Base-by-base conservation (phyloP, 1,140 invertebrate genomes). In the Brachionus rotundiformis region DNA sequence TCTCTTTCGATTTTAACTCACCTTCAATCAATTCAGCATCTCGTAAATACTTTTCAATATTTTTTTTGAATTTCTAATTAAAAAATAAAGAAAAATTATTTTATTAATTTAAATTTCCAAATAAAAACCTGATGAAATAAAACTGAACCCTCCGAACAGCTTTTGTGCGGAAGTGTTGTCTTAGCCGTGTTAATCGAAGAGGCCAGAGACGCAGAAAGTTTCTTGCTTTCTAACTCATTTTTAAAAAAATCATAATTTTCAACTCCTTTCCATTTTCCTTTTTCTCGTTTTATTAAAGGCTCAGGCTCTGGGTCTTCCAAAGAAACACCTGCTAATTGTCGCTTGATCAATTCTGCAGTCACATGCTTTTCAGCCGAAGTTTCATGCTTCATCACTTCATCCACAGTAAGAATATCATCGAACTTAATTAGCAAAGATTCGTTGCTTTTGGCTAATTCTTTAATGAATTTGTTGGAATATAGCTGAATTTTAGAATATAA, bases 241-340 rank as follows among this genome's bases (percentile, higher is more conserved):
- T 79, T 63, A 31, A 79, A 79, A 59, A 63, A 63, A 23, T 79
- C 76, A n/a, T 59, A 63, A 59, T 39, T 41, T 59, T 79, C 16
- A 25, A 79, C 33, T 3, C 76, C 76, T 59, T 59, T 79, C 76
- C 76, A 79, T 54, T 63, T 59, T 36, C 76, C 76, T 41, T 79
- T 54, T 54, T 63, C 76, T 23, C 76, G 16, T 36, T 23, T 41
- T 19, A 79, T 79, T 6, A 63, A 13, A n/a, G 47, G 47, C 25
- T 79, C 76, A 36, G 47, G 47, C 59, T 79, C 76, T 36, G 76
- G 47, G 33, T 79, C 76, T 59, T 79, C 76, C 10, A 73, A 23
- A 19, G 68, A 73, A 0, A 59, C 33, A 25, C 76, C 76, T 23
- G 76, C 59, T 19, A 79, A 39, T 3, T 79, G 47, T 29, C 76